Conservation (phyloP, 2,797 vertebrate species). For the Amblyraja radiata region DNA sequence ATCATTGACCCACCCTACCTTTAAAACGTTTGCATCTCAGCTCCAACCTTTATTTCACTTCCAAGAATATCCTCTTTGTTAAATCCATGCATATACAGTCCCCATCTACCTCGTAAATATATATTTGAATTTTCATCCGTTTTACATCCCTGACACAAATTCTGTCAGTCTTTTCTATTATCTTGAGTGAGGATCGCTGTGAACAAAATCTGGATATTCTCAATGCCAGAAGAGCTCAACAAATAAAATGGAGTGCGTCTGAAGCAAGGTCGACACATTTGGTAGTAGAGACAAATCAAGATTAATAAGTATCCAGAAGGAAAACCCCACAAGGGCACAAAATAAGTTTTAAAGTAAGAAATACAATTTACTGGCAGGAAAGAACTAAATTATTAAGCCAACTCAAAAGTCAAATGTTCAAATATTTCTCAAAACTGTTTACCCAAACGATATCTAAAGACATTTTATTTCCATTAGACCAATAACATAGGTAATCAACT, state of each 20-base stretch:
- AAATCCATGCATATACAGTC: no score
- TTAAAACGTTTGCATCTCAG: no score
- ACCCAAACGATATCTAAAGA: not conserved
- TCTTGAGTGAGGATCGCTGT: not conserved
- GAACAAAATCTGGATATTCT: not conserved
- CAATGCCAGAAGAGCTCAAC: not conserved
- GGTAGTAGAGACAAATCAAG: not conserved
- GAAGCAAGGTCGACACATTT: not conserved
- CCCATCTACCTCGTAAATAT: no score
- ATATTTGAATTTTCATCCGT: no score
- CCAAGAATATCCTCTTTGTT: no score
- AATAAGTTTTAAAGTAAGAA: not conserved
- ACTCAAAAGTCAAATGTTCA: not conserved
- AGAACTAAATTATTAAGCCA: not conserved
- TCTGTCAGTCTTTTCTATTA: not conserved
- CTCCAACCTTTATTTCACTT: no score
- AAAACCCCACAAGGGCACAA: not conserved
- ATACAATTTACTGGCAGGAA: not conserved
- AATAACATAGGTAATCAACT: not conserved
- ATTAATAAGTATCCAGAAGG: not conserved
- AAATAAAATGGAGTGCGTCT: not conserved
- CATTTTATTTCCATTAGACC: not conserved
- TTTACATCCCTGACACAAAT: no score
- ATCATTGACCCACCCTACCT: no score
- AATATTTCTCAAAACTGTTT: not conserved